Conservation (phyloP, 2,888 invertebrate genomes). For the Pollenia griseotomentosa region DNA sequence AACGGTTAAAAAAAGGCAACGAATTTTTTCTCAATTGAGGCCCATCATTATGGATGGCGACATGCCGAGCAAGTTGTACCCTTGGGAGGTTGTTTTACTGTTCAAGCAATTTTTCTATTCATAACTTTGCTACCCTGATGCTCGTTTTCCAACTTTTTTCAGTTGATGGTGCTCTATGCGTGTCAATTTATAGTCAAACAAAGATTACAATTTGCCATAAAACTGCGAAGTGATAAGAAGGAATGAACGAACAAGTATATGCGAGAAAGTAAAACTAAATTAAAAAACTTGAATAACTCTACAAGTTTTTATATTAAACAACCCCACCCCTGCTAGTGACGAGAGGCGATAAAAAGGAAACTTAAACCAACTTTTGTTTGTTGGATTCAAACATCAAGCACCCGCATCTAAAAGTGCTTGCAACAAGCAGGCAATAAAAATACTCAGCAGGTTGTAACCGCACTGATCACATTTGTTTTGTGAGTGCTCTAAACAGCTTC, state of each 20-base stretch:
- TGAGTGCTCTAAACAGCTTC: constrained; percentile 24
- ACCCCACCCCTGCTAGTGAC: constrained; percentile 31
- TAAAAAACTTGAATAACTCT: constrained; percentile 74
- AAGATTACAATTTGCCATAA: constrained; percentile 72
- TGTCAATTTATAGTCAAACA: constrained; percentile 66
- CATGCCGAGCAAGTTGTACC: constrained; percentile 71
- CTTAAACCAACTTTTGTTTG: neutral
- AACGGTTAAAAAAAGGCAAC: constrained; percentile 46
- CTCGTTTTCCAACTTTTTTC: neutral
- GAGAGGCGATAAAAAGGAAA: neutral
- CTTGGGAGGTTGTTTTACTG: constrained; percentile 54
- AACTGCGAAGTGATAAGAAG: constrained; percentile 50
- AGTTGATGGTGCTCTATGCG: constrained; percentile 25
- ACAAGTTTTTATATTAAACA: constrained; percentile 69
- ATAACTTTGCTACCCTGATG: constrained; percentile 12
- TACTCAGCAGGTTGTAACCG: constrained; percentile 74
- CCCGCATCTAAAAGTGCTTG: constrained; percentile 57
- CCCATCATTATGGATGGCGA: constrained; percentile 68
- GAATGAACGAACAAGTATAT: constrained; percentile 3
- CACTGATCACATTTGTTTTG: constrained; percentile 64
- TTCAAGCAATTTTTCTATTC: constrained; percentile 39
- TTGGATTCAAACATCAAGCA: constrained; percentile 20
- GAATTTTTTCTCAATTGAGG: constrained; percentile 21
- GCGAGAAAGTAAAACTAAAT: constrained; percentile 54
- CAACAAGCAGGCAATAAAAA: constrained; percentile 71